These are phyloP conservation scores for Ormia ochracea DNA, from an alignment of 2,888 invertebrate genomes.

Conservation along the genomic window DNA sequence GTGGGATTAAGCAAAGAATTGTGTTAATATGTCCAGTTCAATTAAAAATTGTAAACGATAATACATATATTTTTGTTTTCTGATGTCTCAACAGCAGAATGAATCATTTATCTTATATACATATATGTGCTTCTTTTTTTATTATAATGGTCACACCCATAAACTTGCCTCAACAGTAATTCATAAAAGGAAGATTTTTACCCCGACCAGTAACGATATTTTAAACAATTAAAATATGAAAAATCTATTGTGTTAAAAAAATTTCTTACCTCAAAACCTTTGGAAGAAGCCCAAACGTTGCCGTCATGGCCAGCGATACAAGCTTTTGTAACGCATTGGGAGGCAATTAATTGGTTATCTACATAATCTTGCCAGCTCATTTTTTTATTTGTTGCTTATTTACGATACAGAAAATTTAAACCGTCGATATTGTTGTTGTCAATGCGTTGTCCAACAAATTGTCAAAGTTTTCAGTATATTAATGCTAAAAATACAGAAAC, in stretches of 20 bases:
- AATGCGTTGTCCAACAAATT: constrained; percentile 14
- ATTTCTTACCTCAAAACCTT: constrained; percentile 95
- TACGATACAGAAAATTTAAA: constrained; percentile 31
- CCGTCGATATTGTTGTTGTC: constrained; percentile 11
- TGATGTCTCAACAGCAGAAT: not conserved
- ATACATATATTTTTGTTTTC: not conserved
- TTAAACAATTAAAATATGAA: not conserved
- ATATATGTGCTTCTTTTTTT: not conserved
- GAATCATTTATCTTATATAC: constrained; percentile 33
- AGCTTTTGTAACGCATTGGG: constrained; percentile 95
- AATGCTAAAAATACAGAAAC: constrained; percentile 40
- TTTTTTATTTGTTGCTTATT: constrained; percentile 60
- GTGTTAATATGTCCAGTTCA: not conserved
- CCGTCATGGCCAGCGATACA: constrained; percentile 97
- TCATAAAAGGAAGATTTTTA: constrained; percentile 3
- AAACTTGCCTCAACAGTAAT: constrained; percentile 5
- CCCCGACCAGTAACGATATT: not conserved
- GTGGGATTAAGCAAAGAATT: constrained; percentile 23
- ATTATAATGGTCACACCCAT: constrained; percentile 55
- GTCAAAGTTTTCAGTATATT: constrained; percentile 7
- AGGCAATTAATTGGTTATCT: constrained; percentile 96
- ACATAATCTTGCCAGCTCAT: constrained; percentile 99
- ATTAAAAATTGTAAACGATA: not conserved
- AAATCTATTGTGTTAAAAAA: constrained; percentile 67
- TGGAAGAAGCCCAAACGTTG: constrained; percentile 96